Evolutionary conservation across 2,888 invertebrate species (phyloP).

Genomic region (Mesodorylaimus sp.): DNA sequence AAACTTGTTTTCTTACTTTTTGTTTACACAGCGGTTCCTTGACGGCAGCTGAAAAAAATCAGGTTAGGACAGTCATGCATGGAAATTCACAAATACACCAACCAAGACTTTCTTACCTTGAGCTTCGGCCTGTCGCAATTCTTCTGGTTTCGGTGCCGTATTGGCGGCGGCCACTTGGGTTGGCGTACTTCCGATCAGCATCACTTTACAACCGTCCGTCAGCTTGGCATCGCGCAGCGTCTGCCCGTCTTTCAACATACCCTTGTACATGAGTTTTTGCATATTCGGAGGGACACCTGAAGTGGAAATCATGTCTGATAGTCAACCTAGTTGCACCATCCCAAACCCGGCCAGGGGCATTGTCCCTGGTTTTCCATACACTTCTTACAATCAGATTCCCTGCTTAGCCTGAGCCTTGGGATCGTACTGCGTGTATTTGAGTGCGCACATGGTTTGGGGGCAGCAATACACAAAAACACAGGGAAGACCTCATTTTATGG

Average conservation of each 20-base stretch:
- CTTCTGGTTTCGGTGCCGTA: constrained; percentile 18
- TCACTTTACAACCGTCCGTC: constrained; percentile 60
- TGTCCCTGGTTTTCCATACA: too few relatives aligned
- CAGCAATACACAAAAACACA: too few relatives aligned
- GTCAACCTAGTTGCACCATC: too few relatives aligned
- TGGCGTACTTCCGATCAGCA: constrained; percentile 73
- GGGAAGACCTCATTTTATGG: too few relatives aligned
- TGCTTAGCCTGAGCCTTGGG: too few relatives aligned
- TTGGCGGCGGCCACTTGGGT: constrained; percentile 62
- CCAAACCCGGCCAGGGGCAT: too few relatives aligned
- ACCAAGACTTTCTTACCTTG: constrained; percentile 14
- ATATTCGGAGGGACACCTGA: constrained; percentile 10
- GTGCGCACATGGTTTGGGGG: too few relatives aligned
- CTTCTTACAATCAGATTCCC: too few relatives aligned
- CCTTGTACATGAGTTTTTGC: constrained; percentile 11
- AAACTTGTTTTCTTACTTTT: too few relatives aligned
- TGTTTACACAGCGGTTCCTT: constrained; percentile 35
- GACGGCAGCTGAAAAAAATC: constrained; percentile 17
- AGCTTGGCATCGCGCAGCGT: constrained; percentile 59
- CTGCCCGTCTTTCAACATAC: constrained; percentile 7
- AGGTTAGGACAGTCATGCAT: not conserved
- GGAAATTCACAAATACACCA: not conserved
- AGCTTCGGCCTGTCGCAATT: constrained; percentile 27
- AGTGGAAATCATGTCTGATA: constrained; percentile 2
- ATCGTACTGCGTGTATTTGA: too few relatives aligned